These are phyloP conservation scores for Chymomyza caudatula DNA, from an alignment of 2,888 invertebrate genomes.

Conservation along the genomic window DNA sequence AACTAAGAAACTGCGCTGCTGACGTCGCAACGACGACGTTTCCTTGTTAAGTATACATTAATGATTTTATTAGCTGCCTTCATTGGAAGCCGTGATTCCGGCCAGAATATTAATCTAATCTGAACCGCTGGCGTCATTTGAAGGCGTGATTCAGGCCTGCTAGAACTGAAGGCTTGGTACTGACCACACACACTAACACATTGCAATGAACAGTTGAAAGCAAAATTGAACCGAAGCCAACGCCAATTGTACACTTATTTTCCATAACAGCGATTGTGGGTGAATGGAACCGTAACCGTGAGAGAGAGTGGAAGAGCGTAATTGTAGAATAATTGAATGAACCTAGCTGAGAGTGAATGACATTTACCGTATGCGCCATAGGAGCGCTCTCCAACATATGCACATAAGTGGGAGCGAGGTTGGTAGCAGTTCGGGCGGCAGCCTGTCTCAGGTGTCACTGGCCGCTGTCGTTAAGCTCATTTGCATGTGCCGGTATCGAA, in stretches of 20 bases:
- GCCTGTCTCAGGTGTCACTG: conserved; percentile 31
- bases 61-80: too few relatives aligned
- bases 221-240: conserved; percentile 6
- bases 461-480: conserved; percentile 9
- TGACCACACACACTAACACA: too few relatives aligned
- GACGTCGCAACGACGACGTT: too few relatives aligned
- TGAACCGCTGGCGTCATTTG: too few relatives aligned
- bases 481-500: too few relatives aligned
- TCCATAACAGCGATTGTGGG: not conserved
- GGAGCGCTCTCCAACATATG: not conserved
- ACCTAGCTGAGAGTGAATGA: conserved; percentile 19
- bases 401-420: not conserved
- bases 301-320: not conserved
- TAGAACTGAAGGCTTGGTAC: too few relatives aligned
- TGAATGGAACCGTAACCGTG: not conserved
- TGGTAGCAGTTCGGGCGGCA: not conserved
- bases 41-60: too few relatives aligned
- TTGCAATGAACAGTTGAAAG: conserved; percentile 5
- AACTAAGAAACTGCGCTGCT: too few relatives aligned
- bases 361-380: not conserved
- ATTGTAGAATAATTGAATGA: not conserved
- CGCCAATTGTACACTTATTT: conserved; percentile 8
- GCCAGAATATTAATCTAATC: too few relatives aligned
- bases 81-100: too few relatives aligned
- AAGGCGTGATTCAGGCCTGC: too few relatives aligned